phyloP scores from a whole-genome alignment of 2,113 vertebrate species.

The Tachycineta bicolor region DNA sequence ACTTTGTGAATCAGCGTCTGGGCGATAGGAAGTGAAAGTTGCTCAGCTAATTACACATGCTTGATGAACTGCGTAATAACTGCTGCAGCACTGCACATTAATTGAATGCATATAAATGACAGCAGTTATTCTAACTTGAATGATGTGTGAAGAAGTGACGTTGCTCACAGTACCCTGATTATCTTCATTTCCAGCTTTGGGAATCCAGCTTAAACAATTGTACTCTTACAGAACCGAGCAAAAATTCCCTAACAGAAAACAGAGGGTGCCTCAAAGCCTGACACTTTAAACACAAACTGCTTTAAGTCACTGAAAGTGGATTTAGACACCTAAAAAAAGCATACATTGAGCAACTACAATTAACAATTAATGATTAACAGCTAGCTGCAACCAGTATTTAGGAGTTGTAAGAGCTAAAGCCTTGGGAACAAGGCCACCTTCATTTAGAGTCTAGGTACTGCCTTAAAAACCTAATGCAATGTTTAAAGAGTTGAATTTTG shows the following conservation, averaged over 20 bases:
- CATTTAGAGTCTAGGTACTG: not conserved
- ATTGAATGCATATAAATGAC: constrained; percentile 75
- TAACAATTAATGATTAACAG: not conserved
- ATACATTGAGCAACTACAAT: not conserved
- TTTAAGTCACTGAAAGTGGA: not conserved
- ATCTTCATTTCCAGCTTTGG: constrained; percentile 6
- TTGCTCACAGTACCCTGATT: constrained; percentile 34
- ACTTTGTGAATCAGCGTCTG: constrained; percentile 76
- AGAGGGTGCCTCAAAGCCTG: not conserved
- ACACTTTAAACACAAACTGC: not conserved
- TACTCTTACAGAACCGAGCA: not conserved
- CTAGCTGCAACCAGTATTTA: not conserved
- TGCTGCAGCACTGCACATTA: constrained; percentile 68
- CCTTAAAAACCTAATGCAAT: not conserved
- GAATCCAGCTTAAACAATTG: not conserved
- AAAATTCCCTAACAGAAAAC: not conserved
- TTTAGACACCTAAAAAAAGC: not conserved
- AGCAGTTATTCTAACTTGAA: constrained; percentile 71
- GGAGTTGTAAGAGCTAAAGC: not conserved
- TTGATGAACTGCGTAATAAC: constrained; percentile 79
- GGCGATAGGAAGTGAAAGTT: constrained; percentile 78
- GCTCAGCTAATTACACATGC: constrained; percentile 81
- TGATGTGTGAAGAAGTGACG: constrained; percentile 51
- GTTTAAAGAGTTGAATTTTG: not conserved
- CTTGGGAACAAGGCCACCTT: not conserved